These are phyloP conservation scores for Mimumesa dahlbomi DNA, from an alignment of 2,888 invertebrate genomes.

Conservation along the genomic window DNA sequence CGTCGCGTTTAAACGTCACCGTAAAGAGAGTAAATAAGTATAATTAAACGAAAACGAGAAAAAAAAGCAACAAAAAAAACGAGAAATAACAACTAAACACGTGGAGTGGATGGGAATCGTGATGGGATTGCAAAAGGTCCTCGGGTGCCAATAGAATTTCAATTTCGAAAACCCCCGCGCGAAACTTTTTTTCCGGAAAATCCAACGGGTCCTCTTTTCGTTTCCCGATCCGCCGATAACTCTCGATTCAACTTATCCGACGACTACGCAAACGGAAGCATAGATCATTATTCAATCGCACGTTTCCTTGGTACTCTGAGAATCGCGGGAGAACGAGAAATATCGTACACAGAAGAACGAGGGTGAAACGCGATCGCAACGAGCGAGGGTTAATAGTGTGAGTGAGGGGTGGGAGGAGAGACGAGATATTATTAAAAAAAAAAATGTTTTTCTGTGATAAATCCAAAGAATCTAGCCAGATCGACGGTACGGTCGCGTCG, in stretches of 20 bases:
- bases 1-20: slow-evolving; percentile 44
- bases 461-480: slow-evolving; percentile 67
- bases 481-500: slow-evolving; percentile 33
- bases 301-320: no score
- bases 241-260: no score
- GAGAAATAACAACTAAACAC: no score
- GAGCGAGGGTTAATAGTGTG: neutral
- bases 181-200: no score
- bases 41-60: slow-evolving; percentile 14
- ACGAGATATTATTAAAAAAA: slow-evolving; percentile 70
- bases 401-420: slow-evolving; percentile 13
- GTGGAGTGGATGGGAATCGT: no score
- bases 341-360: neutral
- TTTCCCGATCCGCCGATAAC: neutral
- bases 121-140: no score
- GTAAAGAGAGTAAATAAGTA: slow-evolving; percentile 29
- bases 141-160: no score
- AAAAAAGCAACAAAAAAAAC: slow-evolving; percentile 9
- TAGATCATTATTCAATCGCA: neutral
- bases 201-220: no score
- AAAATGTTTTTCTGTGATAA: slow-evolving; percentile 80
- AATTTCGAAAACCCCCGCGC: no score
- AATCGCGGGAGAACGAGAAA: neutral
- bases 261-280: no score
- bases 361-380: slow-evolving; percentile 1